These are phyloP conservation scores for Caenorhabditis inopinata DNA, from an alignment of 1,140 invertebrate species.

Conservation along the genomic window DNA sequence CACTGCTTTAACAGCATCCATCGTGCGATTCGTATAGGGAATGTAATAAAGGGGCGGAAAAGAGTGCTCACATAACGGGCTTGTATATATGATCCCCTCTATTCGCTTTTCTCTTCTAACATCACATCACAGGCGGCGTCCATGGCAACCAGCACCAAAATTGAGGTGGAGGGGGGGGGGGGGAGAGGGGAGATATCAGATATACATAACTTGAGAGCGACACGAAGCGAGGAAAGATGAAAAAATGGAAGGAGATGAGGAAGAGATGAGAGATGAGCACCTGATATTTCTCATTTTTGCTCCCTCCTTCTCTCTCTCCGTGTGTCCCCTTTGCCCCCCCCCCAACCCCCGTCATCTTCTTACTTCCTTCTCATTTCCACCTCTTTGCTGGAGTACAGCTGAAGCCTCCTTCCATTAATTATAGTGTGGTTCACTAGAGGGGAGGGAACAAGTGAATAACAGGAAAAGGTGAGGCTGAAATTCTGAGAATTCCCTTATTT, in stretches of 20 bases:
- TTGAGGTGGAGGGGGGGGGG: too few relatives aligned
- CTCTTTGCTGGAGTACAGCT: too few relatives aligned
- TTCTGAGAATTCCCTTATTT: background rate
- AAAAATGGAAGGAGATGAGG: background rate
- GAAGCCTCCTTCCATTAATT: too few relatives aligned
- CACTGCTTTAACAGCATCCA: too few relatives aligned
- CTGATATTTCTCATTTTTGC: too few relatives aligned
- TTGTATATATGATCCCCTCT: background rate
- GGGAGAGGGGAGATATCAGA: background rate
- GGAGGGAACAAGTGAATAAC: background rate
- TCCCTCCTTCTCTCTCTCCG: too few relatives aligned
- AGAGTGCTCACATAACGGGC: background rate
- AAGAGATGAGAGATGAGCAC: background rate
- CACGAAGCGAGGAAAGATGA: background rate
- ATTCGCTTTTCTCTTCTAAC: background rate
- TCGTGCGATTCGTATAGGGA: too few relatives aligned
- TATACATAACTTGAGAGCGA: background rate
- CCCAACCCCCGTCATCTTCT: too few relatives aligned
- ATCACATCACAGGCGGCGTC: too few relatives aligned
- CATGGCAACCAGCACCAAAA: background rate
- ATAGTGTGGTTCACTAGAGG: background rate
- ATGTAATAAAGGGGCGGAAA: background rate
- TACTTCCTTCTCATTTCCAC: too few relatives aligned
- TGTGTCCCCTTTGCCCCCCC: too few relatives aligned
- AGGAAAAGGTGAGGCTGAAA: background rate